phyloP scores from a whole-genome alignment of 2,888 invertebrate genomes.

The Ennomos erosarius region DNA sequence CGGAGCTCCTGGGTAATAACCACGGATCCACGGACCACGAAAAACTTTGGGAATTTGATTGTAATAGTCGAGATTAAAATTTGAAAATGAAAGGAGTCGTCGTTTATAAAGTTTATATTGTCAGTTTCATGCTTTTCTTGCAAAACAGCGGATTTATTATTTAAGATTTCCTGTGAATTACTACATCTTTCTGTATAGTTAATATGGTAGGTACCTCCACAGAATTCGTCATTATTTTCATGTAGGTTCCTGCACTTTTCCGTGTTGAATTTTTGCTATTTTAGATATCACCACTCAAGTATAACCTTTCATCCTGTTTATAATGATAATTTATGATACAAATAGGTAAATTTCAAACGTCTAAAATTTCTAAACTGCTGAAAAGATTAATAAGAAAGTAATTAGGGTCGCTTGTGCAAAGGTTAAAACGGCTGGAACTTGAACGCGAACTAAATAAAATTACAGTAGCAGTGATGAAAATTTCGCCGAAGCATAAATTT shows the following conservation, averaged over 20 bases:
- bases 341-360: neutral
- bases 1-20: conserved; percentile 36
- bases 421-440: conserved; percentile 26
- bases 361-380: conserved; percentile 17
- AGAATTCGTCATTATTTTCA: no score
- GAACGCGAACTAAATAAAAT: conserved; percentile 36
- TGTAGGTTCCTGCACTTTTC: no score
- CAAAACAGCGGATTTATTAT: no score
- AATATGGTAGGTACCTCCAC: no score
- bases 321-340: no score
- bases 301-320: no score
- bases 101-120: conserved; percentile 3
- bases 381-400: conserved; percentile 29
- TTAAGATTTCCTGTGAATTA: no score
- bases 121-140: neutral
- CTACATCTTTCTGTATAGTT: no score
- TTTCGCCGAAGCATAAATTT: conserved; percentile 47
- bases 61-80: conserved; percentile 37
- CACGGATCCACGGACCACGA: conserved; percentile 34
- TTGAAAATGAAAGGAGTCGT: conserved; percentile 27
- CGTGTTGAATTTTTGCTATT: no score
- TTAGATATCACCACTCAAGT: no score
- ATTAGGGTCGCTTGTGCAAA: conserved; percentile 24
- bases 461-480: conserved; percentile 34
- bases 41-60: conserved; percentile 43